Evolutionary conservation across 2,113 vertebrate species (phyloP), one percentile per base, ranked within the genome.

Genomic region (Misgurnus mizolepis): DNA sequence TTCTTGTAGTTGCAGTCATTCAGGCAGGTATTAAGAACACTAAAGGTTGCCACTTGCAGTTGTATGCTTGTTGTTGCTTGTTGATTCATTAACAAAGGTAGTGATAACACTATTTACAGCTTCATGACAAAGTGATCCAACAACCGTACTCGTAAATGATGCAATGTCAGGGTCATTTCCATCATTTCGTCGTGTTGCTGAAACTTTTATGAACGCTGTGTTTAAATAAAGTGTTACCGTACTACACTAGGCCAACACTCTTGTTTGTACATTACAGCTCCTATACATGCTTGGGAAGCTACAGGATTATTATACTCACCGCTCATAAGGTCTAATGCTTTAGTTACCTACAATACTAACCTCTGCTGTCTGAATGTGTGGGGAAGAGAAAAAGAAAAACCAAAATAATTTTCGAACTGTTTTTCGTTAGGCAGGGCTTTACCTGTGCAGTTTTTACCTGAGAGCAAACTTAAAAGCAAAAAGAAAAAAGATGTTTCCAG

Each of bases 201-300:
- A 86, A 87, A 80, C 89, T 50, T 82, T 69, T 79, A 86, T 87
- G 90, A 93, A 93, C 88, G 91, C 80, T 89, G 91, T 88, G 71
- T 91, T 89, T 88, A 93, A 93, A 94, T 94, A 62, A 92, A 93
- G 92, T 94, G 93, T 94, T 93, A 93, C 90, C 90, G 67, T 71
- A 82, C 92, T 92, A 93, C 92, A 88, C 83, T 83, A 89, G 90
- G 90, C 87, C 91, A 93, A 92, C 93, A 94, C 93, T 90, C 93
- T 93, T 90, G 89, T 84, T 89, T 55, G 87, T 90, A 88, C 84
- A 88, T 65, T 85, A 18, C 55, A 58, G 55, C 55, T 88, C 87
- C 82, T 89, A 87, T 80, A 88, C 93, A 93, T 93, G 93, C 93
- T 92, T 88, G 88, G 88, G 85, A 90, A 79, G 76, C 91, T 91